phyloP scores from a whole-genome alignment of 2,888 invertebrate genomes.

The Nephrotoma guestfalica region DNA sequence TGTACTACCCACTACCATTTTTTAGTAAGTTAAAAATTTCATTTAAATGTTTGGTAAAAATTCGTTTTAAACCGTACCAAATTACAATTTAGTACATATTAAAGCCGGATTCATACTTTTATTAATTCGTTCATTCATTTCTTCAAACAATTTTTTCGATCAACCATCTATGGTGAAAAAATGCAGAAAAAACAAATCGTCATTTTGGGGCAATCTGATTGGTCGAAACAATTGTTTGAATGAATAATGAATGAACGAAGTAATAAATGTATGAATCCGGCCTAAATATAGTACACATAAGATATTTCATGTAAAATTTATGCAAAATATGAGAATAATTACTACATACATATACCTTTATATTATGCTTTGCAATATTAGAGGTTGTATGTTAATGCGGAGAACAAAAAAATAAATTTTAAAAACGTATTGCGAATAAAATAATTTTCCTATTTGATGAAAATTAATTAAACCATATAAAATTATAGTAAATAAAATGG shows the following conservation, averaged over 20 bases:
- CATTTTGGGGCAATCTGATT: too few species aligned
- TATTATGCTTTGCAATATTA: background rate
- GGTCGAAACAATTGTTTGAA: too few species aligned
- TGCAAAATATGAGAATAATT: background rate
- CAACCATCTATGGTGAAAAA: too few species aligned
- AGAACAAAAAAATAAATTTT: background rate
- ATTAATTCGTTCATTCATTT: too few species aligned
- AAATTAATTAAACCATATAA: background rate
- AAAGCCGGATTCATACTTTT: too few species aligned
- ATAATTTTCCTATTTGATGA: background rate
- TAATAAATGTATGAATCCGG: too few species aligned
- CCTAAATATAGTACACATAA: background rate
- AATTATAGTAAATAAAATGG: background rate
- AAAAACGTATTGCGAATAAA: background rate
- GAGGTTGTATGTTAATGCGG: background rate
- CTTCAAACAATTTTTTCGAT: too few species aligned
- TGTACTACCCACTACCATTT: background rate
- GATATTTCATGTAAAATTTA: background rate
- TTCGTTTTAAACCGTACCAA: background rate
- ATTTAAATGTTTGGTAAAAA: background rate
- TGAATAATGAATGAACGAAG: too few species aligned
- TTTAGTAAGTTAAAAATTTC: background rate
- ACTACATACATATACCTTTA: background rate
- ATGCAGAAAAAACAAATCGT: too few species aligned
- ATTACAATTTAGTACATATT: background rate